Evolutionary conservation across 2,888 invertebrate species (phyloP), one percentile per base, ranked within the genome.

Genomic region (Microctonus brassicae): DNA sequence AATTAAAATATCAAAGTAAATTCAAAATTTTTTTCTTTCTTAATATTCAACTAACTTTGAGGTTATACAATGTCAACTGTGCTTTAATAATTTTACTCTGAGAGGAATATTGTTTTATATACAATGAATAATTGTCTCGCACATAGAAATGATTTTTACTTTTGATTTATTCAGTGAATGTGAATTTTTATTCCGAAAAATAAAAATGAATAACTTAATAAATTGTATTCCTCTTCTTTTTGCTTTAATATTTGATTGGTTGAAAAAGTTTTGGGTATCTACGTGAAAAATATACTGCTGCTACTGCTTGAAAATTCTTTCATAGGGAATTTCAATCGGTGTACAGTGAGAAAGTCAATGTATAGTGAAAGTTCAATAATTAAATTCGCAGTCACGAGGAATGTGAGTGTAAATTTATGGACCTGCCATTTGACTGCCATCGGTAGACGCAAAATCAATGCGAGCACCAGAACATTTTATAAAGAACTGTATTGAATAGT

Each of bases 311-410:
- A 57, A 29, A 57, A 26, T 57, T 29, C n/a, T 29, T 57, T 11
- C 26, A 26, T 57, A n/a, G 57, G 10, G 57, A 26, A 57, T 57
- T 57, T 24, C 57, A 57, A 26, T 57, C 9, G 57, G n/a, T 26
- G 26, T 10, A 11, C n/a, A 2, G 6, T 17, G 47, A 20, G 47
- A 47, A 17, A 47, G 47, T 47, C 17, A 47, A 47, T 47, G 6
- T 47, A 47, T 47, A 26, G 57, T n/a, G 26, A 26, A 57, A 57
- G 26, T 57, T 57, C 57, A 57, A 57, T 57, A 57, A 26, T 57
- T 57, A 26, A 57, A 57, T 57, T 29, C 57, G 26, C 26, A 57
- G 57, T 29, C 29, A n/a, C 57, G n/a, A n/a, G n/a, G 57, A 57
- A 57, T 57, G 57, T 57, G n/a, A 57, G 24, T 57, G 24, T 57